These are phyloP conservation scores for Eudemis profundana DNA, from an alignment of 2,888 invertebrate genomes.

Conservation along the genomic window DNA sequence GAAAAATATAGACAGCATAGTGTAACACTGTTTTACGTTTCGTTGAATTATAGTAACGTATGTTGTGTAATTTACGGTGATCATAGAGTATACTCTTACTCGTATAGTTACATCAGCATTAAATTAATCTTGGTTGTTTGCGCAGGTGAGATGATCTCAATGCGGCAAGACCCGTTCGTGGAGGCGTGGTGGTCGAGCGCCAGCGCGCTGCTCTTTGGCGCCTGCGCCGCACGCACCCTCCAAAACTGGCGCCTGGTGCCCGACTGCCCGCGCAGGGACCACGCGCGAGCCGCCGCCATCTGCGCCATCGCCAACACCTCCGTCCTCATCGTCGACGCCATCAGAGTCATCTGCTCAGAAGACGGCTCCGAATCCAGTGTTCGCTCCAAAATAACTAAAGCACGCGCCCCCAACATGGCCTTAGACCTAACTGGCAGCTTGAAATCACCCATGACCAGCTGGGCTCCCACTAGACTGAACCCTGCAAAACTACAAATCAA, in stretches of 20 bases:
- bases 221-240: slow-evolving; percentile 69
- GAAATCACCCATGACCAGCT: neutral
- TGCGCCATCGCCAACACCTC: slow-evolving; percentile 63
- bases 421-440: neutral
- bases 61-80: no score
- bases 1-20: no score
- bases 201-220: slow-evolving; percentile 68
- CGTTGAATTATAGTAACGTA: no score
- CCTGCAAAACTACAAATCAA: slow-evolving; percentile 6
- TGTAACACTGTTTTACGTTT: no score
- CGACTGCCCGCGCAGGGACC: slow-evolving; percentile 55
- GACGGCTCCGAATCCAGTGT: slow-evolving; percentile 7
- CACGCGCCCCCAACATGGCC: neutral
- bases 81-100: no score
- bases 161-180: slow-evolving; percentile 75
- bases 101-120: neutral
- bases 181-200: slow-evolving; percentile 77
- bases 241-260: slow-evolving; percentile 69
- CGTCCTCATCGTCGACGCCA: slow-evolving; percentile 29
- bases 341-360: slow-evolving; percentile 21
- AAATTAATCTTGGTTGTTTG: neutral
- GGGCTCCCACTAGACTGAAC: neutral
- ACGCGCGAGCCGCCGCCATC: slow-evolving; percentile 65
- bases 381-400: neutral
- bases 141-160: slow-evolving; percentile 74